These are phyloP conservation scores for Holcopasites calliopsidis DNA, from an alignment of 1,140 invertebrate species.

Conservation along the genomic window DNA sequence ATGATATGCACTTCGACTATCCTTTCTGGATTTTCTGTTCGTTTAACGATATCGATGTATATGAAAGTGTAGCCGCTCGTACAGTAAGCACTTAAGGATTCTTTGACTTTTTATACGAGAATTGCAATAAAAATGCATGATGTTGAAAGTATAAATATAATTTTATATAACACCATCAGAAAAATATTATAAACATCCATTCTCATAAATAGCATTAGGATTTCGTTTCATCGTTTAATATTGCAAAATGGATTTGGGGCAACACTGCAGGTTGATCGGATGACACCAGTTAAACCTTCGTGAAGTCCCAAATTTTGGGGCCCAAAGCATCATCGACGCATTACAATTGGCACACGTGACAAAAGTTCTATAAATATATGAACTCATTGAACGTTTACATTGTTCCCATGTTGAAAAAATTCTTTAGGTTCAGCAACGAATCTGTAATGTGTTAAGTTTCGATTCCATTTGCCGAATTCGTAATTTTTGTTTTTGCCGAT, in stretches of 20 bases:
- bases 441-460: conserved; percentile 5
- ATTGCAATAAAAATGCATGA: not conserved
- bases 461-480: not conserved
- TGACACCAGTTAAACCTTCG: conserved; percentile 34
- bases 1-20: not conserved
- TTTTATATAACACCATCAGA: conserved; percentile 69
- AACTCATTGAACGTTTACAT: not conserved
- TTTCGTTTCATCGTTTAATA: conserved; percentile 25
- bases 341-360: not conserved
- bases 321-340: not conserved
- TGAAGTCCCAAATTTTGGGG: not conserved
- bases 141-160: conserved; percentile 73
- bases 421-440: not conserved
- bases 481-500: not conserved
- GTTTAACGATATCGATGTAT: too few relatives aligned
- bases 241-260: conserved; percentile 52
- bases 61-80: not conserved
- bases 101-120: too few relatives aligned
- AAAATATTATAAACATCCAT: conserved; percentile 70
- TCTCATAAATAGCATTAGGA: conserved; percentile 59
- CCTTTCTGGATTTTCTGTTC: not conserved
- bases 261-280: conserved; percentile 32
- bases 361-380: conserved; percentile 6
- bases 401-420: not conserved
- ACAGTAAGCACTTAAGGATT: not conserved